Base-by-base conservation (phyloP, 2,888 invertebrate genomes). In the Drosophila niveifrons region DNA sequence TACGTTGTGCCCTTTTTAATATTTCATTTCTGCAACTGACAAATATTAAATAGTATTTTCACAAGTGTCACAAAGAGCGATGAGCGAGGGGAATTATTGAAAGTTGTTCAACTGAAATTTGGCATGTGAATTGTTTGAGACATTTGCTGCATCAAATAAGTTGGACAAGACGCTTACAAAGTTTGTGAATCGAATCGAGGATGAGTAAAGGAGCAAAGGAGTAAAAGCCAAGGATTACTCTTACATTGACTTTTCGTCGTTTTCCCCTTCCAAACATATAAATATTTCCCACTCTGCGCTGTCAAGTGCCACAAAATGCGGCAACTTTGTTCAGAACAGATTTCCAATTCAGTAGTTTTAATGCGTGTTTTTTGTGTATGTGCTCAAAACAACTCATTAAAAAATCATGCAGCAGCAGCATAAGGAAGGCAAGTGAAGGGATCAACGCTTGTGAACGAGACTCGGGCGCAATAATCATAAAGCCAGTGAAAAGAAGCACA, bases 401-500 rank as follows among this genome's bases (percentile, higher is more conserved):
- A 82, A 72, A 81, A 74, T 74, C 74, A 84, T 74, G 74, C 46
- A 47, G 63, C 63, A 59, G 41, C 63, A 59, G 69, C 43, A 18
- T 17, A 18, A 8, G 23, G 28, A 8, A 23, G 3, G n/a, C 3
- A 1, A 6, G 43, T 9, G 15, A n/a, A 9, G 9, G 2, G 15
- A 23, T 36, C 56, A 55, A 56, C 63, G 68, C 63, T 64, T 68
- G 47, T 44, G 66, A 68, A 76, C 73, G 56, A 44, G 70, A 68
- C 78, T 75, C 68, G 70, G 69, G 62, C 58, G 83, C 78, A 78
- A 86, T 82, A 86, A 80, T 82, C 82, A 82, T 82, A 86, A 82
- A 82, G 80, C 73, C 78, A 83, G 78, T 70, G 79, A 67, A 71
- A 82, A 77, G 68, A 64, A 79, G 71, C 74, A 82, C 82, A 82